Base-by-base conservation (phyloP, 2,113 vertebrate species). In the Myiozetetes cayanensis region DNA sequence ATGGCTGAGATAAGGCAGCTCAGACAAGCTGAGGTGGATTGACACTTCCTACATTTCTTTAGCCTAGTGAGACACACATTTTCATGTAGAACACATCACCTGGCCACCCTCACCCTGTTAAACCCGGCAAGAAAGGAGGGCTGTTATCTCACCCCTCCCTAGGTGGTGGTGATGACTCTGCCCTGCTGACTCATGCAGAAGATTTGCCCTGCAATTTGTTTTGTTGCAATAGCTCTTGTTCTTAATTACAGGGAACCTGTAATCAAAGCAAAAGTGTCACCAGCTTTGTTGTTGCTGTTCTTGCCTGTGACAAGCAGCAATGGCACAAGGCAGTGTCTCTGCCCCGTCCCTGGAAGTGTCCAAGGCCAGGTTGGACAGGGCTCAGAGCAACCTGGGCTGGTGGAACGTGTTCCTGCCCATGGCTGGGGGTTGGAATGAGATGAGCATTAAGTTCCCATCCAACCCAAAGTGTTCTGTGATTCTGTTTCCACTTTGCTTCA, bases 191-290 rank as follows among this genome's bases (percentile, higher is more conserved):
- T 49, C 2, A 0, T 27, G 65, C 35, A 55, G 31, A 25, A 35
- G 50, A 67, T 67, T 75, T 71, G 73, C 50, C 47, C 50, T 76
- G 86, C 62, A 58, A 13, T 63, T 77, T 55, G 28, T 66, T 35
- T 56, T 37, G 35, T 56, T 70, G 59, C 28, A 33, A 70, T 77
- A 81, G 59, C 28, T 94, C 91, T 80, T 80, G 49, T 53, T 88
- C n/a, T 65, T 93, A 91, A 89, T 95, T 85, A 62, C 39, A 86
- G 78, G 37, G 52, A 62, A 33, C 58, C 37, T 90, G 79, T 63
- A 80, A 77, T 90, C 89, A 90, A 74, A 83, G 85, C 9, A 19
- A 5, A 55, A 58, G 39, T 35, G n/a, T 24, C 68, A 17, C 41
- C 15, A 73, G 78, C 67, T 53, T 87, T 82, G 61, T 44, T 81